Conservation (phyloP, 1,140 invertebrate genomes). For the Venustaconcha ellipsiformis region DNA sequence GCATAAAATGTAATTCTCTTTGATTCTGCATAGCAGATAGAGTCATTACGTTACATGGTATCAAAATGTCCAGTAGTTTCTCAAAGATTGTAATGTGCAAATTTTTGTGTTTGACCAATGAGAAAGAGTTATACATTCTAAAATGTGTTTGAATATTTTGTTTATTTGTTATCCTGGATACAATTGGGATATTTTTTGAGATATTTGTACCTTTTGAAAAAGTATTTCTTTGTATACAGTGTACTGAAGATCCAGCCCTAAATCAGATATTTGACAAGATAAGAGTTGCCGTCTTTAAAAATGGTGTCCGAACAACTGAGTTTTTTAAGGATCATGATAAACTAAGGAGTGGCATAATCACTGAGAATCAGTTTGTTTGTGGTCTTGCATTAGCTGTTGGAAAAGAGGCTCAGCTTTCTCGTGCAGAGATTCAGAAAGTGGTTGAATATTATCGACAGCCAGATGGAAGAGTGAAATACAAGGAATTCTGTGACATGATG, state of each 20-base stretch:
- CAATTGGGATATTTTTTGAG: too few species aligned
- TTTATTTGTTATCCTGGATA: too few species aligned
- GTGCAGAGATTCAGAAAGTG: slow-evolving; percentile 64
- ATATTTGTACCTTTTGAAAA: too few species aligned
- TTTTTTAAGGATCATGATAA: slow-evolving; percentile 70
- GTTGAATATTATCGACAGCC: slow-evolving; percentile 63
- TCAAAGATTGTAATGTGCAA: not conserved
- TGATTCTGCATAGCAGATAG: too few species aligned
- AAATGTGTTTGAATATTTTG: too few species aligned
- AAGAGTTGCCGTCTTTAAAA: slow-evolving; percentile 64
- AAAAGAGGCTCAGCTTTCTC: slow-evolving; percentile 65
- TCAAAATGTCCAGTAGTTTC: not conserved
- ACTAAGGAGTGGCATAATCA: slow-evolving; percentile 65
- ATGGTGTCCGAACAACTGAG: slow-evolving; percentile 66
- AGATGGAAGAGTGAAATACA: slow-evolving; percentile 66
- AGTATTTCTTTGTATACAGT: slow-evolving; percentile 39
- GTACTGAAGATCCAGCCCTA: slow-evolving; percentile 55
- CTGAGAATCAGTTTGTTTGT: slow-evolving; percentile 68
- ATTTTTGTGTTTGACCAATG: not conserved
- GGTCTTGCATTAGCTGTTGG: slow-evolving; percentile 63
- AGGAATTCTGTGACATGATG: slow-evolving; percentile 67
- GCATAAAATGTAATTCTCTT: too few species aligned
- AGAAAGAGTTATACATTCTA: too few species aligned
- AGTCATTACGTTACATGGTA: too few species aligned
- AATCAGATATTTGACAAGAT: slow-evolving; percentile 67